Evolutionary conservation across 2,113 vertebrate genomes (phyloP), one percentile per base, ranked within the genome.

Genomic region (Siniperca knerii): DNA sequence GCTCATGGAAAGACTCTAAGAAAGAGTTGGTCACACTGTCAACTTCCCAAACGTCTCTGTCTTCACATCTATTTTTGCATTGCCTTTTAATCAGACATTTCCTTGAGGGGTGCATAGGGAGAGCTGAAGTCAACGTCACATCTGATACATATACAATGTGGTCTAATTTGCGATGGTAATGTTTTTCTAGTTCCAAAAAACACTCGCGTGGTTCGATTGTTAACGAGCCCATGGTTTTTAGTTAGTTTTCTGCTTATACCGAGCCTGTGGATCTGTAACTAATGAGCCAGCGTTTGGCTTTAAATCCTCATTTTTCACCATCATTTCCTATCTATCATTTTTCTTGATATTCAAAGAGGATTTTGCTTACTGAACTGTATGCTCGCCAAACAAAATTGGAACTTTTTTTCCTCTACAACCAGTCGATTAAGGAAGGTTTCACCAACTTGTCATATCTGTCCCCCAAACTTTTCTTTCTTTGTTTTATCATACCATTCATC

Each of bases 221-320:
- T 68, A 78, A 77, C 72, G 72, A 86, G 66, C 40, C 54, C 25
- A 6, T 5, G 52, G 2, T 78, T 86, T 68, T 37, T 4, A 65
- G 15, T 16, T 65, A 29, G 29, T 37, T 55, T 54, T 48, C 67
- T 75, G 62, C 70, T 61, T 13, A 35, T 8, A 48, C 21, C 4
- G 2, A 73, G 64, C 33, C 16, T 0, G 18, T 40, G 35, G 48
- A 79, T 90, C 48, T 85, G 48, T 37, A 64, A 18, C 81, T 89
- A 89, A 89, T 81, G 85, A 88, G 83, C 78, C 54, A 48, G 52
- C 60, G 13, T 74, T 82, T 0, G 4, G 40, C 58, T 88, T 84
- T 61, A 81, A 77, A 75, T 81, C 35, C 23, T 29, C 7, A 61
- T 48, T 73, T 55, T 60, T 75, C 76, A 60, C 48, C 40, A 21